Base-by-base conservation (phyloP, 2,797 vertebrate genomes). In the Helostoma temminkii region DNA sequence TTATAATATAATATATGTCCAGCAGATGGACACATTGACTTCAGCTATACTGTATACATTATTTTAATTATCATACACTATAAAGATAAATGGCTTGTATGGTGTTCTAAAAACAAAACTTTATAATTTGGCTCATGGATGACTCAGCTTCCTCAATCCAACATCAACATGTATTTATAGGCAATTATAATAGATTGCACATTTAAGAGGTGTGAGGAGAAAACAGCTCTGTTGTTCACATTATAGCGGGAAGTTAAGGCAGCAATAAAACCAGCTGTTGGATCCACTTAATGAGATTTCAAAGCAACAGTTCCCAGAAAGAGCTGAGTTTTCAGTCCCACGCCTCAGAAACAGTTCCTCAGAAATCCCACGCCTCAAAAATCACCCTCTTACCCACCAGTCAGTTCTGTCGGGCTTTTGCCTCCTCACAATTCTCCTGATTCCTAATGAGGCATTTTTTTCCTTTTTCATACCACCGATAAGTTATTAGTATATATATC, bases 281-380 rank as follows among this genome's bases (percentile, higher is more conserved):
- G 78, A 85, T 89, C 84, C 43, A 41, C 21, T 92, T 87, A 91
- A 92, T 94, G 87, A 93, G 88, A 93, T 91, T 91, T 89, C 89
- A 86, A 82, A 90, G 83, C 55, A 57, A 59, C 25, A 10, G 43
- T 55, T 73, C 43, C 58, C 41, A 49, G 22, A 50, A 59, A 60
- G 26, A 60, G 32, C 30, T 9, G 26, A 55, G 48, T 9, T 19
- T 43, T 71, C 8, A 32, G 43, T 52, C 71, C 37, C 70, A 47
- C 18, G 37, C 36, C 65, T 69, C 3, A 0, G 25, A 32, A 63
- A 52, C 41, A 62, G 24, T 7, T 32, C n/a, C n/a, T n/a, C n/a
- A n/a, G n/a, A n/a, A n/a, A n/a, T 52, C 71, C 37, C 70, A 47
- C 18, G 37, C 36, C 65, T 69, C 3, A 0, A 22, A 32, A 63